Evolutionary conservation across 1,140 invertebrate species (phyloP).

Genomic region (Cotesia typhae): DNA sequence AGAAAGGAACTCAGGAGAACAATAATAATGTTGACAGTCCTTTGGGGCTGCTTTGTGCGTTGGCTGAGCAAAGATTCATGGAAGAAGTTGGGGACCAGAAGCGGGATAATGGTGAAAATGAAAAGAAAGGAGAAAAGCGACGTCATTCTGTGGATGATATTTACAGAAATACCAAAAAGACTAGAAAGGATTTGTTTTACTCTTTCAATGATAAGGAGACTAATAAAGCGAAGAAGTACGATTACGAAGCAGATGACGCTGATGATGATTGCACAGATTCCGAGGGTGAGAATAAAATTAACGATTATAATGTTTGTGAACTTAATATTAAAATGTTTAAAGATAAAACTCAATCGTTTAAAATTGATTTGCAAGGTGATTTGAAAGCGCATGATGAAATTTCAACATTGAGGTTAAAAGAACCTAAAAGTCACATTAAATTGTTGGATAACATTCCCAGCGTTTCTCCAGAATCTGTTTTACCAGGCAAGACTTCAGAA

Average conservation of each 20-base stretch:
- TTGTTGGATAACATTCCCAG: slow-evolving; percentile 59
- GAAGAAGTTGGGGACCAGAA: slow-evolving; percentile 70
- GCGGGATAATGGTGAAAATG: slow-evolving; percentile 38
- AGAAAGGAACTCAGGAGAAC: slow-evolving; percentile 52
- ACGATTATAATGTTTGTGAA: slow-evolving; percentile 60
- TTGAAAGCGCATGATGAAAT: slow-evolving; percentile 17
- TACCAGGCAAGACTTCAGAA: slow-evolving; percentile 42
- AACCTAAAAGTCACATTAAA: slow-evolving; percentile 59
- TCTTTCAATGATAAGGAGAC: slow-evolving; percentile 16
- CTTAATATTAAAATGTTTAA: slow-evolving; percentile 48
- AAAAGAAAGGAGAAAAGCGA: slow-evolving; percentile 47
- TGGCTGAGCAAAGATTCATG: slow-evolving; percentile 84
- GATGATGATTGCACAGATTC: slow-evolving; percentile 45
- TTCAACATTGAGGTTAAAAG: slow-evolving; percentile 54
- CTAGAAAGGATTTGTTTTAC: slow-evolving; percentile 23
- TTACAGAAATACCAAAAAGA: slow-evolving; percentile 47
- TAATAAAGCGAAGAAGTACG: slow-evolving; percentile 45
- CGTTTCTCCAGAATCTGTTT: slow-evolving; percentile 52
- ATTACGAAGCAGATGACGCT: slow-evolving; percentile 30
- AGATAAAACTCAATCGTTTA: slow-evolving; percentile 68
- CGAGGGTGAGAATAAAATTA: slow-evolving; percentile 49
- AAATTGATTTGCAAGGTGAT: slow-evolving; percentile 31
- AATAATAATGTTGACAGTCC: slow-evolving; percentile 72
- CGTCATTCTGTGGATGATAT: slow-evolving; percentile 33
- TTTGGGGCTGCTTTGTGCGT: slow-evolving; percentile 81